Base-by-base conservation (phyloP, 1,140 invertebrate genomes). In the Drosophila sproati region DNA sequence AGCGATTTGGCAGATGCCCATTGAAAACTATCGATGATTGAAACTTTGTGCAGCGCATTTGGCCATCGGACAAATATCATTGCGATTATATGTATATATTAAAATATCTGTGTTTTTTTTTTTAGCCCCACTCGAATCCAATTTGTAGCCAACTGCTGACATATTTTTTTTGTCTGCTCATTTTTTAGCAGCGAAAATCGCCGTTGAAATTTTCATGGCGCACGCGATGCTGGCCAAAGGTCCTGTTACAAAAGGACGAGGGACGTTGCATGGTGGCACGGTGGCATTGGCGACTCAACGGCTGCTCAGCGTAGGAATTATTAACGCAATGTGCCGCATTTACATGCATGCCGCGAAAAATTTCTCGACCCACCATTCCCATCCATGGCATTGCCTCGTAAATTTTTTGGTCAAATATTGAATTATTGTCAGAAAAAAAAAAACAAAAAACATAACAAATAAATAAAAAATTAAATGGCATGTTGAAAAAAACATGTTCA, bases 371-470 rank as follows among this genome's bases (percentile, higher is more conserved):
- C 6, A 7, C 34, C 10, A 39, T 2, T 10, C 52, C 34, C 37
- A 12, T 34, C 4, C n/a, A 5, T 35, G 28, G 51, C 5, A 62
- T 52, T 41, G 81, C 37, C 59, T 37, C 62, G 45, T 77, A 73
- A 31, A 76, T 82, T 75, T 86, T 78, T 81, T 85, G 81, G 82
- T 51, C 52, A 81, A 81, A 81, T 74, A 86, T 81, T 78, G 62
- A 85, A 71, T 71, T 77, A 64, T 35, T 5, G n/a, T 47, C n/a
- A 57, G 29, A 45, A 45, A 47, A 48, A 34, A 35, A 45, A 43
- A 45, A 35, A 20, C 39, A 41, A n/a, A 20, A n/a, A 50, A 35
- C 10, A 73, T 66, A 52, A 41, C 3, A 32, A 34, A 37, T 41
- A 48, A 55, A 20, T 6, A 55, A 52, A 51, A 71, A 80, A 43